Percentiles rank a stretch among this genome's conserved stretches.
Conservation (phyloP, 2,888 invertebrate genomes). For the Bedellia somnulentella region DNA sequence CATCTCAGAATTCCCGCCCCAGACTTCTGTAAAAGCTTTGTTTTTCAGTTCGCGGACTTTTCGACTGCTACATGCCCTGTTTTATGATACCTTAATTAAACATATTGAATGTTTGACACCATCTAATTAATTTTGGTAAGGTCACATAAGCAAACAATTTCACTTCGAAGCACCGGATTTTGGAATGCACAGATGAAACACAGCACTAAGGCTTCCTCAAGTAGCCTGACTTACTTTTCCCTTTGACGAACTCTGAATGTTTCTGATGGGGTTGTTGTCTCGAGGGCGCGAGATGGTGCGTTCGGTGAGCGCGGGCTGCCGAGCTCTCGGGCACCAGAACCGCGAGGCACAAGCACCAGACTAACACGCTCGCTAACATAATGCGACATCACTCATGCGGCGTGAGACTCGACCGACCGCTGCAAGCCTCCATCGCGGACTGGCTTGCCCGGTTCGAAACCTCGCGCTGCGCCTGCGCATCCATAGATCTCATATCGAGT, state of each 20-base stretch:
- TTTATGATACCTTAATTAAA: no score
- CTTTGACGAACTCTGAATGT: conserved; percentile 73
- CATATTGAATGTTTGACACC: no score
- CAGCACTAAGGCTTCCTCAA: conserved; percentile 19
- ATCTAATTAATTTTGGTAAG: no score
- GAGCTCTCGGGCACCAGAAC: conserved; percentile 17
- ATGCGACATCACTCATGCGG: conserved; percentile 57
- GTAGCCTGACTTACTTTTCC: conserved; percentile 83
- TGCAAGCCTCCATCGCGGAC: conserved; percentile 48
- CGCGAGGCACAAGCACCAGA: conserved; percentile 37
- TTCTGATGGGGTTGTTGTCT: conserved; percentile 23
- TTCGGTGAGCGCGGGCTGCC: conserved; percentile 28
- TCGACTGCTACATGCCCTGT: no score
- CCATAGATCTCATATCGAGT: conserved; percentile 2
- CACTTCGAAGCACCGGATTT: no score
- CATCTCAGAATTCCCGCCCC: no score
- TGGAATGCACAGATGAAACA: no score
- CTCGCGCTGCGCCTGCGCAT: conserved; percentile 38
- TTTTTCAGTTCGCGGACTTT: no score
- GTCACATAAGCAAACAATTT: no score
- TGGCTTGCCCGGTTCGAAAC: conserved; percentile 30
- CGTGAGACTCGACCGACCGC: conserved; percentile 37
- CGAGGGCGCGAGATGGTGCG: conserved; percentile 27
- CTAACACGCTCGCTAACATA: conserved; percentile 40
- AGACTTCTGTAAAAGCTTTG: no score